A percentile compares a stretch with the other conserved stretches of the same genome.
Conservation (phyloP, 2,797 vertebrate species). For the Discoglossus pictus region DNA sequence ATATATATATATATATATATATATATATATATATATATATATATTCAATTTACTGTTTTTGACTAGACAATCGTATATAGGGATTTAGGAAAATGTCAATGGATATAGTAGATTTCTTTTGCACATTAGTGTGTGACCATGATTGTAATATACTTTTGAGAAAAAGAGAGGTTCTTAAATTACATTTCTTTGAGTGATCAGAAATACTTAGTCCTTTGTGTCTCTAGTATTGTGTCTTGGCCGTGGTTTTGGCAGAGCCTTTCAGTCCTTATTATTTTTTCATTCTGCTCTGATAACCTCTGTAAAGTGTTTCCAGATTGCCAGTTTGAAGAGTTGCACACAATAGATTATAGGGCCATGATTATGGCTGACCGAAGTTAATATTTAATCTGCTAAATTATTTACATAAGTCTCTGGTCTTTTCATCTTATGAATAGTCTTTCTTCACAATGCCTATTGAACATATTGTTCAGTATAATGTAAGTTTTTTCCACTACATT, state of each 20-base stretch:
- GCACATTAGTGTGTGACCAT: not conserved
- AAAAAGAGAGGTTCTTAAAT: not conserved
- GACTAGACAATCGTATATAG: no score
- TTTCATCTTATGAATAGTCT: conserved; percentile 40
- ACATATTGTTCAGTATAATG: conserved; percentile 1
- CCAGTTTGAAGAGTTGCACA: not conserved
- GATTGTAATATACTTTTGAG: conserved; percentile 5
- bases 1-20: no score
- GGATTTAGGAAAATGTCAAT: no score
- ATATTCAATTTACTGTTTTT: no score
- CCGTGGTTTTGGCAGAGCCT: not conserved
- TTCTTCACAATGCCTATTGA: conserved; percentile 30
- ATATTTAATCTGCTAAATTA: conserved; percentile 49
- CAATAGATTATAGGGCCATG: conserved; percentile 22
- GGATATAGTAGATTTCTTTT: no score
- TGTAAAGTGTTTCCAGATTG: conserved; percentile 1
- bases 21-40: no score
- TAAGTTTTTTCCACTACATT: not conserved
- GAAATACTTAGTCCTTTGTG: not conserved
- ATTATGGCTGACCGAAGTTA: conserved; percentile 16
- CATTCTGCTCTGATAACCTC: not conserved
- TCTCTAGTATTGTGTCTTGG: not conserved
- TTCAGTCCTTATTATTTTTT: conserved; percentile 13
- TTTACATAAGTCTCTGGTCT: conserved; percentile 36
- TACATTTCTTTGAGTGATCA: conserved; percentile 2